Evolutionary conservation across 2,113 vertebrate species (phyloP).

Genomic region (Lepidothrix coronata): DNA sequence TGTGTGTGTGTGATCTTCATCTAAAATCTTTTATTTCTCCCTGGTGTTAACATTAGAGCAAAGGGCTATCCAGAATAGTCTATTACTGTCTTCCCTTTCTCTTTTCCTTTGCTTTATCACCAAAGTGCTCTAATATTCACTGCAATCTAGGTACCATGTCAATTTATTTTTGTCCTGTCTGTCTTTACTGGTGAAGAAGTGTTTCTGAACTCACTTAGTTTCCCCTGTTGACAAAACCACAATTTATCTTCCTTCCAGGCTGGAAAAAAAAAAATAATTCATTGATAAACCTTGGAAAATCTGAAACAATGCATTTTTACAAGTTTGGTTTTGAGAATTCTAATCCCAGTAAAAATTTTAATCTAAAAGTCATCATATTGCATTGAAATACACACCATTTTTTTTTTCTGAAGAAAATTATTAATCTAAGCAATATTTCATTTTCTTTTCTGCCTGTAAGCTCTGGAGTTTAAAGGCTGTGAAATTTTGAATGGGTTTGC

Average conservation of each 20-base stretch:
- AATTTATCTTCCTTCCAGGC: neutral
- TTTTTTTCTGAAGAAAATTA: neutral
- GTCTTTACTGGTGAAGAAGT: neutral
- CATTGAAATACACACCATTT: neutral
- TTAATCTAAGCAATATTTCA: neutral
- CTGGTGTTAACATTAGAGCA: neutral
- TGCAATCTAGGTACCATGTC: accelerated
- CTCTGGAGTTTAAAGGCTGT: neutral
- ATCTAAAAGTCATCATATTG: neutral
- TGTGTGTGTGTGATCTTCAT: neutral
- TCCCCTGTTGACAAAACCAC: neutral
- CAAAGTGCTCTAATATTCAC: neutral
- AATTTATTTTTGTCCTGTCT: neutral
- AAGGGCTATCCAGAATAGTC: neutral
- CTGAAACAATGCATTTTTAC: neutral
- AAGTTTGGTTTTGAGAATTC: neutral
- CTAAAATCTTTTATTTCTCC: neutral
- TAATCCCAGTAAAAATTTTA: neutral
- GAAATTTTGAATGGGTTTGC: neutral
- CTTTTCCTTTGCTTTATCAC: neutral
- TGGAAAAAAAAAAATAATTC: neutral
- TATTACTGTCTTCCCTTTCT: neutral
- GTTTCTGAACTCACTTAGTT: neutral
- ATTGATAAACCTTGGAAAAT: neutral
- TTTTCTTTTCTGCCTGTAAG: neutral